Evolutionary conservation across 2,888 invertebrate genomes (phyloP), one percentile per base, ranked within the genome.

Genomic region (Nephrotoma appendiculata): DNA sequence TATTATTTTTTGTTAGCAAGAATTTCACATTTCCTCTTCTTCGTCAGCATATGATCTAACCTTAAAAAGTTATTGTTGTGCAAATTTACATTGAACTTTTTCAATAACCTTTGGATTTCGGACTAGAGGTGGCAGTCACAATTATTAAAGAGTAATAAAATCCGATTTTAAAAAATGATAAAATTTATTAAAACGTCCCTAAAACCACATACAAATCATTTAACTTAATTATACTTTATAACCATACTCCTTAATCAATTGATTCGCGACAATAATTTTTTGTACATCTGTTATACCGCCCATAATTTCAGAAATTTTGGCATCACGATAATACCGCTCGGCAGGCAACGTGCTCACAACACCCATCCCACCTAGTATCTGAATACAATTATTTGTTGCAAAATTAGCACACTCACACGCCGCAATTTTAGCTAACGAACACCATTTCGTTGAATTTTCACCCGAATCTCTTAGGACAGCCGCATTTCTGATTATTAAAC

Each of bases 231-330:
- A 86, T 41, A 41, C 12, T 86, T 86, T 52, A 9, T 42, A 57
- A 41, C 52, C 52, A 86, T 86, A 86, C 57, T 95, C 95, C 89
- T 94, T 95, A 43, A 95, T 92, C 85, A 95, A 89, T 89, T 91
- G 93, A 88, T 94, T 94, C 5, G 95, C 96, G 88, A 96, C 93
- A 0, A 96, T 93, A 11, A 95, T 91, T 89, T 94, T 94, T 91
- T 96, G 96, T 87, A 96, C 94, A 91, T 96, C 96, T 12, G 95
- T 95, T 11, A 95, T 95, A 2, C 96, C 96, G 88, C 95, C 96
- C 90, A 96, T 96, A 89, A 96, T 95, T 91, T 96, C 96, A 0
- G 96, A 96, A 86, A 96, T 95, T 87, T 96, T 92, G 0, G 96
- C 95, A 91, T 96, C 96, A 88, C 95, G 92, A 90, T 95, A 96